Base-by-base conservation (phyloP, 2,888 invertebrate genomes). In the Dugesia japonica region DNA sequence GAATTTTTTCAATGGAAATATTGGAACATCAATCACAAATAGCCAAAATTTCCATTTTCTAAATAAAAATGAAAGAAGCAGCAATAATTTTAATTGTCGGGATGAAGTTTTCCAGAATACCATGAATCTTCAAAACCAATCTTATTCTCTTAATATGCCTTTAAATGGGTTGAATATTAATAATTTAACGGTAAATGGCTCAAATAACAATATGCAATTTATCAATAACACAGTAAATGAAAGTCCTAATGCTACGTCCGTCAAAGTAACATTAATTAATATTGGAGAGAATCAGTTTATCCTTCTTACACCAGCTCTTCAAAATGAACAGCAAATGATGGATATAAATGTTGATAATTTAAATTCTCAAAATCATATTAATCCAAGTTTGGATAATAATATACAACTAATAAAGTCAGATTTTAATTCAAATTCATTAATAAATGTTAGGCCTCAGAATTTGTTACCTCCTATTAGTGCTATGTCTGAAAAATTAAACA, bases 1-100 rank as follows among this genome's bases (percentile, higher is more conserved):
- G 56, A 56, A 56, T 56, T 56, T 56, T 56, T 56, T 56, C n/a
- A 56, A 56, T 56, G 56, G 56, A 4, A 56, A 56, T 56, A 56
- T 56, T 56, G 56, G 56, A 56, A 56, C 56, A 23, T 56, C 56
- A 56, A 56, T 56, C 17, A 56, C 56, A 23, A 56, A 56, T 56
- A 56, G 17, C 23, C 56, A 56, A 23, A 56, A 56, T 56, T 56
- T 56, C n/a, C 56, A 56, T 56, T 56, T 56, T 56, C 17, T 56
- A 56, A 56, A 56, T 56, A 56, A 56, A 56, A 20, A n/a, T 23
- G 56, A 56, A 56, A n/a, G 56, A 56, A 56, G 17, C 17, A 56
- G 17, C n/a, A 56, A n/a, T 56, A 56, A 56, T 56, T 56, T 56
- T 7, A 56, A 56, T 56, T 56, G 56, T n/a, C 56, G 56, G 20